These are phyloP conservation scores for Brachionus manjavacas DNA, from an alignment of 1,140 invertebrate species.

Conservation along the genomic window DNA sequence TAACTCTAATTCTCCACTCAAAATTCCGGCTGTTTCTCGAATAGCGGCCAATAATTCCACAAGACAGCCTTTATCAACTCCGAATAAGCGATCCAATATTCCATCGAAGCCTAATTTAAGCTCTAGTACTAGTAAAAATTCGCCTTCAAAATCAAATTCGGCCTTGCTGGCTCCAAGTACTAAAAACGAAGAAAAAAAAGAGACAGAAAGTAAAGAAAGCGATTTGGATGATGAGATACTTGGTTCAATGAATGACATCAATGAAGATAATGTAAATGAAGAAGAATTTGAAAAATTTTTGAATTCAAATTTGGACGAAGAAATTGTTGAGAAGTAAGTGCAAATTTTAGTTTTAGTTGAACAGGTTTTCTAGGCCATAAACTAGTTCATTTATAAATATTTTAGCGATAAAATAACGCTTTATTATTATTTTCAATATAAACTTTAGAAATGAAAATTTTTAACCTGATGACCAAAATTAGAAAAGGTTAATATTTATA, in stretches of 20 bases:
- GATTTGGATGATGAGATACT: neutral
- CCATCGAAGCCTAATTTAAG: neutral
- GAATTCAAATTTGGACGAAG: constrained; percentile 1
- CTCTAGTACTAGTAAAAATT: neutral
- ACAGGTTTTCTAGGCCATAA: constrained; percentile 3
- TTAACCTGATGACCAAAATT: neutral
- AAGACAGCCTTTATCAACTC: neutral
- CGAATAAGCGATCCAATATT: neutral
- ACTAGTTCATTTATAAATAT: constrained; percentile 8
- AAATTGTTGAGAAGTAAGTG: neutral
- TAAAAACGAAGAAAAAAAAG: neutral
- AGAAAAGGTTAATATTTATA: neutral
- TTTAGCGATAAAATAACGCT: neutral
- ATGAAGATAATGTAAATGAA: constrained; percentile 5
- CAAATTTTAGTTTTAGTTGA: neutral
- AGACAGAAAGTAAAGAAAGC: neutral
- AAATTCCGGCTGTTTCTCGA: neutral
- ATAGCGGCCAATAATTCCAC: neutral
- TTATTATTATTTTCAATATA: neutral
- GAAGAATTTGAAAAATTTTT: constrained; percentile 38
- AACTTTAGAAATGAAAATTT: neutral
- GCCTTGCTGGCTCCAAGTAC: neutral
- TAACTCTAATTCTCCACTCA: neutral
- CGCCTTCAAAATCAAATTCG: neutral
- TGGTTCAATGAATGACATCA: neutral